Evolutionary conservation across 2,797 vertebrate species (phyloP), one percentile per base, ranked within the genome.

Genomic region (Eulemur albifrons): DNA sequence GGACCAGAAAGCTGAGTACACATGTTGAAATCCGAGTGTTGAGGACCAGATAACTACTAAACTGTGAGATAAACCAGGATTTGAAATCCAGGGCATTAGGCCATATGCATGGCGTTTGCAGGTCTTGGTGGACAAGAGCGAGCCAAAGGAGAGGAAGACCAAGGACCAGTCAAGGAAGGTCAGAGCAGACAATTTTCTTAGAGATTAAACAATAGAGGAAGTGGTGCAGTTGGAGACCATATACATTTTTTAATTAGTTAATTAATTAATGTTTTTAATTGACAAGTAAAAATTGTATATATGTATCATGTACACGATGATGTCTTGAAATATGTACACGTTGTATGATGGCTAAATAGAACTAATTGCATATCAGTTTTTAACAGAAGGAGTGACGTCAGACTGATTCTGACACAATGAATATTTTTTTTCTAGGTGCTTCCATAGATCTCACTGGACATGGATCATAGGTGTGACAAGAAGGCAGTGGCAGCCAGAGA

Each of bases 41-140:
- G 65, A 72, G 93, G 65, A 72, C 50, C 79, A 93, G 85, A 82
- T 43, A 76, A 93, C n/a, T 91, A 70, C 90, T 38, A 20, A 69
- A 50, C 13, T 12, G 15, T 32, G 70, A 93, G 40, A 61, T 50
- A 89, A 91, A 76, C 65, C 93, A 96, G 70, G 75, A 75, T 73
- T 76, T 63, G 85, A 95, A 91, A 92, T 73, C 35, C 89, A 94
- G 75, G 85, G 75, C 65, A 32, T 30, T 4, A 2, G 52, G 48
- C 80, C 83, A 81, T 52, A 82, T 30, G 17, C 88, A 35, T 63
- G 43, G 79, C 86, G 52, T 65, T 50, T 92, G 43, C 76, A 81
- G 59, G 65, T 77, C 83, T 84, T 89, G 75, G 48, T 84, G 84
- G 43, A 70, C 93, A 88, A 97, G 87, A 82, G 69, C 91, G 70